phyloP scores from a whole-genome alignment of 2,113 vertebrate species.

The Serilophus lunatus region DNA sequence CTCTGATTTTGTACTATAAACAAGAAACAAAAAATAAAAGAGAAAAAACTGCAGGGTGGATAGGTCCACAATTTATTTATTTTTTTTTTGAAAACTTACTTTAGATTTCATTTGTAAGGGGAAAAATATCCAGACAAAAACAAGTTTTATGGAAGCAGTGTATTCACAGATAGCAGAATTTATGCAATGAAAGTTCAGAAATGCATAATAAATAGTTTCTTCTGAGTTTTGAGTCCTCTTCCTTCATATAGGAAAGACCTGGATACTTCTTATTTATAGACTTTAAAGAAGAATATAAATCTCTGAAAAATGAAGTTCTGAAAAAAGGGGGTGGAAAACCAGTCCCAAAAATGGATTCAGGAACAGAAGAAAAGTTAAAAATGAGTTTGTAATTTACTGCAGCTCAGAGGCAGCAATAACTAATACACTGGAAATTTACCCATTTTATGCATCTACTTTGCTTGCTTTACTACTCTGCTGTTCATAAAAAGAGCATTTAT shows the following conservation, averaged over 20 bases:
- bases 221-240: conserved; percentile 8
- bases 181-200: conserved; percentile 26
- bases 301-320: conserved; percentile 53
- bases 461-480: conserved; percentile 73
- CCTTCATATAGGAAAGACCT: background rate
- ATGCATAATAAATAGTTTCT: conserved; percentile 49
- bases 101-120: conserved; percentile 7
- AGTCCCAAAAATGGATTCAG: conserved; percentile 63
- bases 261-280: conserved; percentile 60
- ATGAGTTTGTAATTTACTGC: conserved; percentile 72
- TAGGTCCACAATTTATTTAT: background rate
- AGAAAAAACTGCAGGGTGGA: background rate
- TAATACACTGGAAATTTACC: conserved; percentile 75
- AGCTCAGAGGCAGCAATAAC: conserved; percentile 69
- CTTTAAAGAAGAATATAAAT: conserved; percentile 69
- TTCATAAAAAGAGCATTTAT: conserved; percentile 78
- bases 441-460: conserved; percentile 78
- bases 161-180: conserved; percentile 25
- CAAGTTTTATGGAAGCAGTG: conserved; percentile 14
- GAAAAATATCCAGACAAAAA: background rate
- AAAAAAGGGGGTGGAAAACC: conserved; percentile 42
- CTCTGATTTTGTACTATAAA: background rate
- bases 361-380: conserved; percentile 59
- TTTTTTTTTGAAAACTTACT: background rate
- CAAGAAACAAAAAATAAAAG: background rate